These are phyloP conservation scores for Zaprionus vittiger DNA, from an alignment of 1,140 invertebrate species.

Conservation along the genomic window DNA sequence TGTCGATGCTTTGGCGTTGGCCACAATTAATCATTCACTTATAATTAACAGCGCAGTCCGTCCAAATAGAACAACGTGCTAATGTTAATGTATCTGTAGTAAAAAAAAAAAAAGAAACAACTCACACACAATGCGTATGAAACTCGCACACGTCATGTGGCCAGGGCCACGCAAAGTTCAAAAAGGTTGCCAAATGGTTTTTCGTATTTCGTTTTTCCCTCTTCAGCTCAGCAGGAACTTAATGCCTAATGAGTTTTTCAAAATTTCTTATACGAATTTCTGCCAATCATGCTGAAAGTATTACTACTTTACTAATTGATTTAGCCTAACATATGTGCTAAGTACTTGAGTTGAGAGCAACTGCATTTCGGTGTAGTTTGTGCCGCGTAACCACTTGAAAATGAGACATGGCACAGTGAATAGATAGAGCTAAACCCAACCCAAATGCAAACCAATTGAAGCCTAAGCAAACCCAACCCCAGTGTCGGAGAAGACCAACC, in stretches of 20 bases:
- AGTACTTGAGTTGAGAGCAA: conserved; percentile 15
- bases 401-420: conserved; percentile 43
- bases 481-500: not conserved
- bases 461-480: conserved; percentile 4
- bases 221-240: not conserved
- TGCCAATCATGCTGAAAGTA: not conserved
- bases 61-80: conserved; percentile 74
- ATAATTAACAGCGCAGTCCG: conserved; percentile 75
- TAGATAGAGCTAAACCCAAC: conserved; percentile 17
- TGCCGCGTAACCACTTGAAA: conserved; percentile 65
- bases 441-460: not conserved
- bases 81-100: conserved; percentile 64
- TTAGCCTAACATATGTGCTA: conserved; percentile 1
- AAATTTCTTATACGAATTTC: not conserved
- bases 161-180: conserved; percentile 48
- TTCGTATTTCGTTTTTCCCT: conserved; percentile 32
- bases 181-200: conserved; percentile 75
- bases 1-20: conserved; percentile 55
- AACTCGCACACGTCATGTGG: conserved; percentile 47
- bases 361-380: conserved; percentile 19
- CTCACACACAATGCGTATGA: conserved; percentile 31
- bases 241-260: conserved; percentile 8
- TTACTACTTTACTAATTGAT: not conserved
- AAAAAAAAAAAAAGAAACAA: too few species aligned
- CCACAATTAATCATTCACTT: conserved; percentile 79